phyloP scores from a whole-genome alignment of 2,113 vertebrate genomes.

The Anolis carolinensis region DNA sequence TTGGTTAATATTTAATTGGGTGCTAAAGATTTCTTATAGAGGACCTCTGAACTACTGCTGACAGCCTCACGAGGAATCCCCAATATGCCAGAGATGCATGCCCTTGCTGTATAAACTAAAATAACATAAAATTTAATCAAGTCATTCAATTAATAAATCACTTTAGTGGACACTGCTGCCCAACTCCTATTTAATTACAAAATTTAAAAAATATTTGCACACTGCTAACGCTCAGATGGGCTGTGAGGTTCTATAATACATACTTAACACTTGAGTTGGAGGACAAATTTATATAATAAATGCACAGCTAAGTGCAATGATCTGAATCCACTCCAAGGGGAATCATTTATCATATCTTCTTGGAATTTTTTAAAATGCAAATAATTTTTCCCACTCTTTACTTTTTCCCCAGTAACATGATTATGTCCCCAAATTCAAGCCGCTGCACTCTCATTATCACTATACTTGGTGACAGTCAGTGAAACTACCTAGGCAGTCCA shows the following conservation, averaged over 20 bases:
- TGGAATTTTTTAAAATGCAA: slow-evolving; percentile 62
- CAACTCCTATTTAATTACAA: slow-evolving; percentile 77
- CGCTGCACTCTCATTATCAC: slow-evolving; percentile 28
- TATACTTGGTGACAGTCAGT: neutral
- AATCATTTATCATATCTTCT: slow-evolving; percentile 76
- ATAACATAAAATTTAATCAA: slow-evolving; percentile 79
- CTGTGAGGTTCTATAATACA: slow-evolving; percentile 78
- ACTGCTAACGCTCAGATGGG: slow-evolving; percentile 74
- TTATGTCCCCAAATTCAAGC: slow-evolving; percentile 41
- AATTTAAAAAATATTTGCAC: slow-evolving; percentile 84
- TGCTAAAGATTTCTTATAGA: slow-evolving; percentile 70
- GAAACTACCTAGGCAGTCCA: neutral
- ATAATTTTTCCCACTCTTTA: slow-evolving; percentile 73
- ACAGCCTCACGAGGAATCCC: slow-evolving; percentile 61
- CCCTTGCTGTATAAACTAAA: slow-evolving; percentile 74
- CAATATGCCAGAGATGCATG: slow-evolving; percentile 61
- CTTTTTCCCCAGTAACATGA: neutral
- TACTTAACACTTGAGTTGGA: slow-evolving; percentile 79
- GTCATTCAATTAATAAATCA: slow-evolving; percentile 82
- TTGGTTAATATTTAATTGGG: slow-evolving; percentile 75
- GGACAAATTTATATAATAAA: slow-evolving; percentile 84
- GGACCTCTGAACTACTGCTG: slow-evolving; percentile 66
- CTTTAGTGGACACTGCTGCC: slow-evolving; percentile 74
- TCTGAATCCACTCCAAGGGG: slow-evolving; percentile 73
- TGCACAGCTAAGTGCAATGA: slow-evolving; percentile 78